These are phyloP conservation scores for Thaleichthys pacificus DNA, from an alignment of 2,797 vertebrate genomes.

Conservation along the genomic window DNA sequence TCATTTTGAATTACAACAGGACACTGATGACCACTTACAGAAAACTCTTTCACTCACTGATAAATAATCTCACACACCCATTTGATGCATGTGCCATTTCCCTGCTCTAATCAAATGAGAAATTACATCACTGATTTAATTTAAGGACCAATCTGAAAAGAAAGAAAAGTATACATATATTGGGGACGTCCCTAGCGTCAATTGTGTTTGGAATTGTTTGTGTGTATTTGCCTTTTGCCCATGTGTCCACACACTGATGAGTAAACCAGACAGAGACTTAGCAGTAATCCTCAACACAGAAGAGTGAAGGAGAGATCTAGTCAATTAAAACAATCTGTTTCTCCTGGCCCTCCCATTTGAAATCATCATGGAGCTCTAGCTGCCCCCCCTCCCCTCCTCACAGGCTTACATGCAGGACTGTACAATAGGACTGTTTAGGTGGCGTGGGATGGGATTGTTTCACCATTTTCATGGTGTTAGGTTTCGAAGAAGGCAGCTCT, in stretches of 20 bases:
- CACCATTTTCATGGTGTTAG: no score
- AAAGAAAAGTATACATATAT: no score
- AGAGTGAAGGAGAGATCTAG: conserved; percentile 19
- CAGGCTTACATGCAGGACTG: not conserved
- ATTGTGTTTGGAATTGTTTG: not conserved
- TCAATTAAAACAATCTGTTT: conserved; percentile 36
- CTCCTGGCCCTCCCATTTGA: conserved; percentile 12
- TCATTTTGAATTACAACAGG: not conserved
- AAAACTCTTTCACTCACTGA: not conserved
- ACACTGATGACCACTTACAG: not conserved
- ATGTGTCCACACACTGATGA: conserved; percentile 31
- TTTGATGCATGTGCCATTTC: not conserved
- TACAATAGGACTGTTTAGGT: not conserved
- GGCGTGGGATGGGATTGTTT: no score
- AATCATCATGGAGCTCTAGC: not conserved
- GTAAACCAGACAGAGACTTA: conserved; percentile 41
- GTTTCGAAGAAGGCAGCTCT: no score
- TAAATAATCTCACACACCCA: not conserved
- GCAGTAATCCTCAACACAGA: conserved; percentile 34
- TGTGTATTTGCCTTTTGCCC: not conserved
- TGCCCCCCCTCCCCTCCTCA: not conserved
- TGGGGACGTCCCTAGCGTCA: no score
- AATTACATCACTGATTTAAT: not conserved
- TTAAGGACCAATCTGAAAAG: no score
- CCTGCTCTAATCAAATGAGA: conserved; percentile 13